Conservation (phyloP, 2,113 vertebrate genomes). For the Cichladusa arquata region DNA sequence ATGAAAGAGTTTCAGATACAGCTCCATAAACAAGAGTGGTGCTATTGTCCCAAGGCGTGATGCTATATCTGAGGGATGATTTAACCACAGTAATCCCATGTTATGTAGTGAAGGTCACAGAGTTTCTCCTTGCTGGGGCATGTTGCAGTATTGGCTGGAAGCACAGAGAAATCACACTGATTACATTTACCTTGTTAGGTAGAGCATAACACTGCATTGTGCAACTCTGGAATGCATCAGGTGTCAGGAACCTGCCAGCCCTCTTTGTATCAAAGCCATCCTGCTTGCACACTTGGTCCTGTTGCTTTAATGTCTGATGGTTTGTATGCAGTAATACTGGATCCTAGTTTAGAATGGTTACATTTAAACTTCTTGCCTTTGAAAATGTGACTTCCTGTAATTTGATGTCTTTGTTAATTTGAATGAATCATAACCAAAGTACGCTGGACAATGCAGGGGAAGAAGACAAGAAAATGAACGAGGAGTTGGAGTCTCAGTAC, state of each 20-base stretch:
- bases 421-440: slow-evolving; percentile 78
- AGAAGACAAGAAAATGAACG: slow-evolving; percentile 90
- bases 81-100: background rate
- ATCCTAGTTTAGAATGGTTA: background rate
- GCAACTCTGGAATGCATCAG: background rate
- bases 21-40: background rate
- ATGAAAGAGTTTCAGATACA: background rate
- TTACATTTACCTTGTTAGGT: background rate
- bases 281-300: background rate
- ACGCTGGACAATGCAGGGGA: slow-evolving; percentile 81
- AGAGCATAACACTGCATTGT: background rate
- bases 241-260: background rate
- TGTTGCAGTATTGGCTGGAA: background rate
- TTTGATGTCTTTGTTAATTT: slow-evolving; percentile 75
- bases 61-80: background rate
- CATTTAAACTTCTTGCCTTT: background rate
- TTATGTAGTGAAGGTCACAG: background rate
- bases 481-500: slow-evolving; percentile 91
- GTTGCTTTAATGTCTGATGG: background rate
- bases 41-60: background rate
- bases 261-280: background rate
- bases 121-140: background rate
- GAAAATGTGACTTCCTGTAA: slow-evolving; percentile 64
- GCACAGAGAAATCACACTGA: background rate
- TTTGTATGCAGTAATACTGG: background rate